A percentile compares a stretch with the other conserved stretches of the same genome.
Evolutionary conservation across 2,888 invertebrate genomes (phyloP).

Genomic region (Meghimatium bilineatum): DNA sequence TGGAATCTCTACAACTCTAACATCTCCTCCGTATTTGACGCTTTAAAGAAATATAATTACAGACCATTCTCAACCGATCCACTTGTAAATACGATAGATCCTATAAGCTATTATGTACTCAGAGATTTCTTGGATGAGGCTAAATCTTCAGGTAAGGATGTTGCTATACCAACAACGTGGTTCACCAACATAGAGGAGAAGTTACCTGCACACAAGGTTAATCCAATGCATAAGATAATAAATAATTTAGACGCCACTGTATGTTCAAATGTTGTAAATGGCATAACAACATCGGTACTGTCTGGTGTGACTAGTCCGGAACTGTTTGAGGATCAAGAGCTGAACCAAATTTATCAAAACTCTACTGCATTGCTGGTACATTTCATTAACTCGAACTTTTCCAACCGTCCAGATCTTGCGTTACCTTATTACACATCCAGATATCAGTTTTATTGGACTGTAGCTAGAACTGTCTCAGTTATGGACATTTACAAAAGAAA

Average conservation of each 20-base stretch:
- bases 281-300: constrained; percentile 62
- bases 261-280: constrained; percentile 65
- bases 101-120: constrained; percentile 67
- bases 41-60: constrained; percentile 67
- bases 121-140: constrained; percentile 64
- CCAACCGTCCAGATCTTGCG: not conserved
- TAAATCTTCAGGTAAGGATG: constrained; percentile 53
- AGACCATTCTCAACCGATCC: constrained; percentile 59
- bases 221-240: constrained; percentile 34
- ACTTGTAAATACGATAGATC: constrained; percentile 64
- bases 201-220: too few relatives aligned
- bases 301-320: constrained; percentile 58
- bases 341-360: not conserved
- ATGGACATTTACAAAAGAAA: not conserved
- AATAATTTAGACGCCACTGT: constrained; percentile 71
- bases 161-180: constrained; percentile 59
- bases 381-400: not conserved
- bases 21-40: constrained; percentile 55
- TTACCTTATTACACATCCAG: not conserved
- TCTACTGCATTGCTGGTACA: not conserved
- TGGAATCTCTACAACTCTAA: not conserved
- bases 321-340: constrained; percentile 56
- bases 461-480: not conserved
- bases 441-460: constrained; percentile 3
- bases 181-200: not conserved